Evolutionary conservation across 2,113 vertebrate genomes (phyloP).

Genomic region (Leiothrix lutea): DNA sequence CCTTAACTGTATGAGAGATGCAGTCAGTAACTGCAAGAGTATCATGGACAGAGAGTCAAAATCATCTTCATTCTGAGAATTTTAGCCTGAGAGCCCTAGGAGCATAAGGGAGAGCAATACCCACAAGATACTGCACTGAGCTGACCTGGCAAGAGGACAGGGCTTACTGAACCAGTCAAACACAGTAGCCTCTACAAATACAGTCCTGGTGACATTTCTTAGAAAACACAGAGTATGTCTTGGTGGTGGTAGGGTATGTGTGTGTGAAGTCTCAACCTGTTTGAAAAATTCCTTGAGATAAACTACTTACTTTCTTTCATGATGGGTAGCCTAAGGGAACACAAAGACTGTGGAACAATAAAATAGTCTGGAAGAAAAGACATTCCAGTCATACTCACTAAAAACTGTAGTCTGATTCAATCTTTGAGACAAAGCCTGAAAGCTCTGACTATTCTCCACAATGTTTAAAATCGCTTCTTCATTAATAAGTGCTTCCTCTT

Average conservation of each 20-base stretch:
- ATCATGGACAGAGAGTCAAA: not conserved
- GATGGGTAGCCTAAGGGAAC: not conserved
- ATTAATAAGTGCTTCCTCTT: slow-evolving; percentile 88
- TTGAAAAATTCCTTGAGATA: not conserved
- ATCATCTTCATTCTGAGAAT: not conserved
- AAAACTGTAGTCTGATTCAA: slow-evolving; percentile 83
- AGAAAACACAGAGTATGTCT: not conserved
- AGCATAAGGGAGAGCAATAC: not conserved
- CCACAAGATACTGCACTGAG: not conserved
- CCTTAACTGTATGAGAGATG: not conserved
- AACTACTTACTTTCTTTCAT: not conserved
- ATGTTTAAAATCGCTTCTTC: slow-evolving; percentile 96
- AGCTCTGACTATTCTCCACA: slow-evolving; percentile 92
- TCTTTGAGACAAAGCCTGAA: slow-evolving; percentile 85
- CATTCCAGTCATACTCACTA: slow-evolving; percentile 73
- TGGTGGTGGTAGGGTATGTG: not conserved
- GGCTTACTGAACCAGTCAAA: not conserved
- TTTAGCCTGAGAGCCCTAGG: not conserved
- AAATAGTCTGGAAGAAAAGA: not conserved
- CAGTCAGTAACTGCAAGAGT: not conserved
- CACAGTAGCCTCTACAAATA: not conserved
- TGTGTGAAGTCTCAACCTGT: not conserved
- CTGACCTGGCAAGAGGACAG: not conserved
- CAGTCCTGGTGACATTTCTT: not conserved
- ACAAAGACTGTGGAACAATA: not conserved